Evolutionary conservation across 1,140 invertebrate species (phyloP).

Genomic region (Zophobas morio): DNA sequence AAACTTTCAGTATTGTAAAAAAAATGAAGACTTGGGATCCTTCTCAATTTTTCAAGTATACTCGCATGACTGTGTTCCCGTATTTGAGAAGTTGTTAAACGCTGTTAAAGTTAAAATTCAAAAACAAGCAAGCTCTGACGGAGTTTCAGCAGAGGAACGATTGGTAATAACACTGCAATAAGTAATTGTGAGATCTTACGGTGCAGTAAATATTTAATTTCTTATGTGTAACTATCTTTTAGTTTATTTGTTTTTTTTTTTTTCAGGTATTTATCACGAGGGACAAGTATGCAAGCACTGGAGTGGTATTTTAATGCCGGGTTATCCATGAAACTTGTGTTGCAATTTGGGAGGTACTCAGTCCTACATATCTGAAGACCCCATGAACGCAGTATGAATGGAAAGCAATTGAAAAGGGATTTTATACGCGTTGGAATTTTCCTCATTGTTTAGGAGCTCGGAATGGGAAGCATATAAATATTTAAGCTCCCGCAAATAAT

Average conservation of each 20-base stretch:
- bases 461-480: constrained; percentile 63
- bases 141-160: not conserved
- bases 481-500: not conserved
- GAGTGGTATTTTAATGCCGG: not conserved
- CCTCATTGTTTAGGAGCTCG: constrained; percentile 58
- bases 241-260: too few relatives aligned
- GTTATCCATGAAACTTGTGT: not conserved
- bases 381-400: constrained; percentile 49
- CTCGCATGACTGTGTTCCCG: not conserved
- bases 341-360: not conserved
- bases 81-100: not conserved
- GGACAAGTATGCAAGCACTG: not conserved
- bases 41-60: not conserved
- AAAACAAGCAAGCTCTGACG: not conserved
- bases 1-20: not conserved
- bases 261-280: not conserved
- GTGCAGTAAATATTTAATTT: too few relatives aligned
- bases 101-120: not conserved
- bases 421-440: constrained; percentile 57
- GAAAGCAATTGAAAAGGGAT: constrained; percentile 59
- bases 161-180: not conserved
- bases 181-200: not conserved
- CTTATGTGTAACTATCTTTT: too few relatives aligned
- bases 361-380: not conserved
- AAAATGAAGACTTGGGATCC: not conserved